These are phyloP conservation scores for Metalampra italica DNA, from an alignment of 2,888 invertebrate species.

Conservation along the genomic window DNA sequence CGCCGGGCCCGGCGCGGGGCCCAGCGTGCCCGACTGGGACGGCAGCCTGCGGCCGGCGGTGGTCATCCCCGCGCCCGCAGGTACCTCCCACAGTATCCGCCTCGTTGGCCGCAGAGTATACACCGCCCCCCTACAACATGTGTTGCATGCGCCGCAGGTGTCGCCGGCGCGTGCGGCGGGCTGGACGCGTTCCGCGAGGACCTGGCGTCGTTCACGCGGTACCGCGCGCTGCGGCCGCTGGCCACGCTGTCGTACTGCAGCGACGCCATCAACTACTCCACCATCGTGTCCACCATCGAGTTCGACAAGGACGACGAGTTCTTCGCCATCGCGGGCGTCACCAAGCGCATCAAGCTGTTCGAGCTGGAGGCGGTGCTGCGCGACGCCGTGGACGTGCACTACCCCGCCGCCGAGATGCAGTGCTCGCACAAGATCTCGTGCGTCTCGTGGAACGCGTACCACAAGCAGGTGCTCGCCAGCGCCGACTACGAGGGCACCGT, in stretches of 20 bases:
- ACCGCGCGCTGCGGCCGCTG: slow-evolving; percentile 86
- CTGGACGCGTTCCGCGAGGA: slow-evolving; percentile 90
- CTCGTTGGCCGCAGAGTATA: no score
- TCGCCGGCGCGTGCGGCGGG: slow-evolving; percentile 56
- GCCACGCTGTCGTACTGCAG: slow-evolving; percentile 94
- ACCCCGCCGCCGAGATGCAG: slow-evolving; percentile 95
- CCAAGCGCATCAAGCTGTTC: slow-evolving; percentile 95
- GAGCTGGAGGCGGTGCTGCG: slow-evolving; percentile 90
- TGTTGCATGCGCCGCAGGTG: slow-evolving; percentile 1
- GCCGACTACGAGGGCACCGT: slow-evolving; percentile 97
- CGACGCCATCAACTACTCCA: slow-evolving; percentile 92
- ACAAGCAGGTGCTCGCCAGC: slow-evolving; percentile 89
- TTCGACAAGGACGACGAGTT: slow-evolving; percentile 97
- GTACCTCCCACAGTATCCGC: no score
- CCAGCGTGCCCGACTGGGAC: slow-evolving; percentile 19
- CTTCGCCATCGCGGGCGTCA: slow-evolving; percentile 97
- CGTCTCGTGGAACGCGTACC: slow-evolving; percentile 95
- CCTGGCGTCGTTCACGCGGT: slow-evolving; percentile 90
- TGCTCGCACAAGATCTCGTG: slow-evolving; percentile 96
- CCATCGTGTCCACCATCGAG: slow-evolving; percentile 94
- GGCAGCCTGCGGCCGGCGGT: slow-evolving; percentile 24
- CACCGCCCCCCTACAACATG: no score
- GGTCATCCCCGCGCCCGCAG: slow-evolving; percentile 12
- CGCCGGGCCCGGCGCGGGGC: slow-evolving; percentile 14
- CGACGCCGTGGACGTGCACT: slow-evolving; percentile 93